These are phyloP conservation scores for Nycticryphes semicollaris DNA, from an alignment of 2,113 vertebrate species.

Conservation along the genomic window DNA sequence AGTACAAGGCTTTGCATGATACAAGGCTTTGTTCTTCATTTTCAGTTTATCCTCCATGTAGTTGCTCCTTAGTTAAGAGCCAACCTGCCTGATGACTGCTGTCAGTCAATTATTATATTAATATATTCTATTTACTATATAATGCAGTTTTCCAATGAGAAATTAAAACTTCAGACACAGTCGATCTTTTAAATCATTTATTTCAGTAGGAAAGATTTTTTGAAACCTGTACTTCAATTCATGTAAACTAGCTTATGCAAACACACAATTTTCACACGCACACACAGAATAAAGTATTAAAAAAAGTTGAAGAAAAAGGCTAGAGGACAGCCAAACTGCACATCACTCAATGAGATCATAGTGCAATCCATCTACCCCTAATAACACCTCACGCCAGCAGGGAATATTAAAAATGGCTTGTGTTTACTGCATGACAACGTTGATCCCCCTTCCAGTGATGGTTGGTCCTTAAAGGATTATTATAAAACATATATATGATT, in stretches of 20 bases:
- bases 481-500: not conserved
- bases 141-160: not conserved
- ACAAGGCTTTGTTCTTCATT: not conserved
- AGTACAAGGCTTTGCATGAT: not conserved
- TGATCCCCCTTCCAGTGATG: not conserved
- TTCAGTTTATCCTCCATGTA: not conserved
- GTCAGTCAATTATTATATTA: not conserved
- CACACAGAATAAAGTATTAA: conserved; percentile 55
- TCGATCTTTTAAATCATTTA: conserved; percentile 78
- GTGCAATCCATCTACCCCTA: conserved; percentile 65
- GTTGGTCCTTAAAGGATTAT: not conserved
- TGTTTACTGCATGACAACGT: conserved; percentile 24
- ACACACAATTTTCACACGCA: conserved; percentile 75
- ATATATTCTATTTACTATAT: too few relatives aligned
- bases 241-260: conserved; percentile 75
- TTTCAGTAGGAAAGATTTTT: conserved; percentile 82
- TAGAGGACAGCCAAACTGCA: conserved; percentile 73
- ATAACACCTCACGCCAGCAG: not conserved
- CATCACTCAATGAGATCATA: conserved; percentile 90
- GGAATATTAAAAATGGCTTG: conserved; percentile 66
- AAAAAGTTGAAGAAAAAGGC: conserved; percentile 69
- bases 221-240: conserved; percentile 77
- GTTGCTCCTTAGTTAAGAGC: not conserved
- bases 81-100: not conserved
- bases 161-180: conserved; percentile 56